Base-by-base conservation (phyloP, 2,113 vertebrate species). In the Trichechus manatus region DNA sequence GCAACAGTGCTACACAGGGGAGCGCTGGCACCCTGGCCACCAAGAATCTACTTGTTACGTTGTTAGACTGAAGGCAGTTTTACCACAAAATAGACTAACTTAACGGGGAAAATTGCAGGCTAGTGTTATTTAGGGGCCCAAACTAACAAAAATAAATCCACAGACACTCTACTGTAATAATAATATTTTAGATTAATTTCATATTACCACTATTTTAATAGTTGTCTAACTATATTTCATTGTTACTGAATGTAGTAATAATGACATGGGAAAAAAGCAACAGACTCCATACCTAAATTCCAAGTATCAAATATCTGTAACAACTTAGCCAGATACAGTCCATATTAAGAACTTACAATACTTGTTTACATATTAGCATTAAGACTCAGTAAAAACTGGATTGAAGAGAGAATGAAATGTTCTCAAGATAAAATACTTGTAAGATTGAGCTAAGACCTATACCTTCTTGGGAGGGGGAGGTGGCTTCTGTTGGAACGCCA, bases 391-490 rank as follows among this genome's bases (percentile, higher is more conserved):
- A 50, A 79, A 81, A 90, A 91, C 22, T 63, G 13, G 63, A 44
- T 10, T 75, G 14, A 74, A n/a, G 5, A 15, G 47, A 83, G 10
- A 83, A 68, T 81, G 59, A 78, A 96, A 72, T 75, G 5, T 84
- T 92, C 94, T 85, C 74, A 78, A 66, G 29, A 77, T 25, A 88
- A 86, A 95, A 82, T 59, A 33, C 23, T 70, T 61, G 4, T 22
- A 86, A 56, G 10, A 23, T 19, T 77, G 72, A 96, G 70, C 53
- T 1, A 68, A 77, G 56, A 87, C 29, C 19, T 68, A 23, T 97
- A 99, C 99, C 99, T 99, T 99, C 98, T 99, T 99, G 0, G 99
- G 99, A 6, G 99, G 99, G 94, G 99, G 99, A 1, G 99, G 99
- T 0, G 99, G 99, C 98, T 99, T 99, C 98, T 99, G 99, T 92